These are phyloP conservation scores for Drosophila santomea DNA, from an alignment of 1,140 invertebrate species.

Conservation along the genomic window DNA sequence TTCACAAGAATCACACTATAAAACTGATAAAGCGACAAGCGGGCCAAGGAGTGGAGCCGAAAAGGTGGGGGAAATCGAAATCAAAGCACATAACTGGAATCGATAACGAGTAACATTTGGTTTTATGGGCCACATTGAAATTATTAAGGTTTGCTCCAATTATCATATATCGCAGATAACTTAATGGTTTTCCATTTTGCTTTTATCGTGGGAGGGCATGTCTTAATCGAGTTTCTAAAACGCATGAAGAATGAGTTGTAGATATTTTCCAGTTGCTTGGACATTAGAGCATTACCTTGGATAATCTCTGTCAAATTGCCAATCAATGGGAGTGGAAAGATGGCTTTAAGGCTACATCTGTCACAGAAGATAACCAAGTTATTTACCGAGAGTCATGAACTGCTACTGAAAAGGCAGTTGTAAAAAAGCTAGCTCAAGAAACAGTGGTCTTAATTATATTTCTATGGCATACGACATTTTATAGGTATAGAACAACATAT, in stretches of 20 bases:
- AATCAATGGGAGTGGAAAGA: conserved; percentile 27
- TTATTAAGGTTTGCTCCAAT: conserved; percentile 31
- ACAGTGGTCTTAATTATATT: conserved; percentile 17
- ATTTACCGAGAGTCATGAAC: neutral
- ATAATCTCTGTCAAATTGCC: conserved; percentile 44
- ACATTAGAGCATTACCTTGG: neutral
- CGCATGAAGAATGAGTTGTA: conserved; percentile 24
- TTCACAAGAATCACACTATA: conserved; percentile 75
- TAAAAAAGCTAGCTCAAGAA: neutral
- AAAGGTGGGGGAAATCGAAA: conserved; percentile 10
- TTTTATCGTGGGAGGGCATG: neutral
- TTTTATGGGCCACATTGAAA: conserved; percentile 43
- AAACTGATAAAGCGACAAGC: conserved; percentile 64
- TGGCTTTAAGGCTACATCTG: conserved; percentile 7
- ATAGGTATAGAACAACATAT: too few species aligned
- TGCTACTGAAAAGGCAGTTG: too few species aligned
- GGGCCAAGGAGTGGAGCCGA: conserved; percentile 12
- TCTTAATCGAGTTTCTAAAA: conserved; percentile 28
- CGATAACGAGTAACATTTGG: conserved; percentile 27
- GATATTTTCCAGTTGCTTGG: conserved; percentile 4
- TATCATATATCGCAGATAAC: conserved; percentile 41
- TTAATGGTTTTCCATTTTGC: conserved; percentile 8
- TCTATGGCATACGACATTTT: too few species aligned
- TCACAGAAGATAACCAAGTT: conserved; percentile 5
- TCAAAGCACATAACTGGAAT: conserved; percentile 33